Conservation (phyloP, 2,888 invertebrate genomes). For the Andrena chrysosceles region DNA sequence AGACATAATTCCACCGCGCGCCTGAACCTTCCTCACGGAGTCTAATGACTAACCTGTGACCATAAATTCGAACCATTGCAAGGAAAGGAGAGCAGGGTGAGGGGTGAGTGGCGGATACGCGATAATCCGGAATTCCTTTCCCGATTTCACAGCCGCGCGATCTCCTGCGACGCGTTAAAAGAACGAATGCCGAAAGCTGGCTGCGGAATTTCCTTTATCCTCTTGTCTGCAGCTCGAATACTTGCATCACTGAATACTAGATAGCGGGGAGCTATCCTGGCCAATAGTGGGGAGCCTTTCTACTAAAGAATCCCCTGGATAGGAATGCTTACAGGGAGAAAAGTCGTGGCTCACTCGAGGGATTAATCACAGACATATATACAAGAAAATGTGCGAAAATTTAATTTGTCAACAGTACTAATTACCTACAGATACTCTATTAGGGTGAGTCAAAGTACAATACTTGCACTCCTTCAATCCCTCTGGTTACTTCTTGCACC, state of each 20-base stretch:
- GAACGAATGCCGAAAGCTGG: conserved; percentile 37
- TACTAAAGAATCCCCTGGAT: conserved; percentile 63
- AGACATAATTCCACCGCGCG: no score
- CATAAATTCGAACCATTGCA: conserved; percentile 22
- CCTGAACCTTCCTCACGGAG: background rate
- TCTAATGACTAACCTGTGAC: conserved; percentile 9
- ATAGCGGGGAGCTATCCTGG: no score
- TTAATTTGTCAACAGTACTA: no score
- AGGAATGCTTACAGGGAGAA: conserved; percentile 60
- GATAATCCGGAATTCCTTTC: conserved; percentile 50
- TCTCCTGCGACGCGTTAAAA: conserved; percentile 51
- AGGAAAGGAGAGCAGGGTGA: background rate
- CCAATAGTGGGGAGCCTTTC: conserved; percentile 62
- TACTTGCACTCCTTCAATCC: no score
- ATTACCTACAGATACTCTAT: no score
- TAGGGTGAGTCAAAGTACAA: no score
- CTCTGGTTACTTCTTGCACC: background rate
- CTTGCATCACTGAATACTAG: conserved; percentile 63
- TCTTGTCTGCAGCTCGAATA: conserved; percentile 52
- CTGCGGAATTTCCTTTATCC: conserved; percentile 61
- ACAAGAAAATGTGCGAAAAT: no score
- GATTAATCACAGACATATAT: no score
- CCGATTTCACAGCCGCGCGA: conserved; percentile 56
- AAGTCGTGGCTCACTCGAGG: no score
- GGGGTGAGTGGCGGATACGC: conserved; percentile 25